phyloP scores from a whole-genome alignment of 2,888 invertebrate species.

The Drosophila tripunctata region DNA sequence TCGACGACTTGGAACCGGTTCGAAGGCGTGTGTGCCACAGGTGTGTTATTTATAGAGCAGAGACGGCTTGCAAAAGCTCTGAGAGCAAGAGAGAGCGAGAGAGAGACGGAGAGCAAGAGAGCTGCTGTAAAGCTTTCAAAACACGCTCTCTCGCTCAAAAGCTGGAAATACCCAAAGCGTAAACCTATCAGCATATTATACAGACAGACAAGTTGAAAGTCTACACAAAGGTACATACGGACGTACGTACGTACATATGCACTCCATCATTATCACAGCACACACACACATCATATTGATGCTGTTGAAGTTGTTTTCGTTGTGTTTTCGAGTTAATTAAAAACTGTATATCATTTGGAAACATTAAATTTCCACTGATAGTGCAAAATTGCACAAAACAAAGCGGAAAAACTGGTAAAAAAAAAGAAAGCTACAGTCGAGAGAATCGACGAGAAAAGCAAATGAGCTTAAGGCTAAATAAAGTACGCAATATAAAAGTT shows the following conservation, averaged over 20 bases:
- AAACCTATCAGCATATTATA: slow-evolving; percentile 54
- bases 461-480: too few species aligned
- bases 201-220: slow-evolving; percentile 32
- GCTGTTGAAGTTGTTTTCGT: slow-evolving; percentile 36
- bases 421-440: too few species aligned
- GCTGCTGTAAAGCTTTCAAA: not conserved
- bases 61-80: slow-evolving; percentile 2
- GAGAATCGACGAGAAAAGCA: too few species aligned
- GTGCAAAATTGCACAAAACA: not conserved
- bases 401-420: slow-evolving; percentile 2
- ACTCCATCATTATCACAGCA: slow-evolving; percentile 44
- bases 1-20: slow-evolving; percentile 41
- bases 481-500: too few species aligned
- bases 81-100: not conserved
- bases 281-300: slow-evolving; percentile 18
- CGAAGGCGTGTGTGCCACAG: slow-evolving; percentile 37
- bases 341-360: slow-evolving; percentile 50
- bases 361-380: slow-evolving; percentile 39
- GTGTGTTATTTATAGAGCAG: slow-evolving; percentile 51
- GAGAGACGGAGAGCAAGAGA: not conserved
- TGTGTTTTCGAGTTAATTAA: slow-evolving; percentile 46
- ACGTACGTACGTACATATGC: not conserved
- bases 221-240: slow-evolving; percentile 7
- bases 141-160: slow-evolving; percentile 42
- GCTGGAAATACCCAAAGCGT: slow-evolving; percentile 71